Conservation (phyloP, 1,140 invertebrate species). For the Neodiprion fabricii region DNA sequence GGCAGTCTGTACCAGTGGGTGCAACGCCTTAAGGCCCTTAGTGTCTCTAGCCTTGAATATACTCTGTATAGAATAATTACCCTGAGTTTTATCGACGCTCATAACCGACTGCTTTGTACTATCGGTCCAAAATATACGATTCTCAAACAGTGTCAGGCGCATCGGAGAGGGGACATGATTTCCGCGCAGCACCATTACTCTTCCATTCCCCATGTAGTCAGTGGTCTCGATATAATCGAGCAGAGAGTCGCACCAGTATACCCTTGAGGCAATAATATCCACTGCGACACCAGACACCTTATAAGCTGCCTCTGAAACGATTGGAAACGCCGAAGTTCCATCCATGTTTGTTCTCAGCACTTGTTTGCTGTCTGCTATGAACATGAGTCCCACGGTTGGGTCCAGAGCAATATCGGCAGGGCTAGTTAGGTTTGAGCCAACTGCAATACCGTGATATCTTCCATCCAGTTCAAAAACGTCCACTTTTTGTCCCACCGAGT, state of each 20-base stretch:
- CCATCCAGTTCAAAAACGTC: slow-evolving; percentile 92
- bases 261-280: slow-evolving; percentile 84
- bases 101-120: slow-evolving; percentile 94
- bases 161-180: slow-evolving; percentile 88
- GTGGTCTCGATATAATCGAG: slow-evolving; percentile 98
- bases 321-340: slow-evolving; percentile 78
- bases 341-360: slow-evolving; percentile 91
- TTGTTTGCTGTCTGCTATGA: slow-evolving; percentile 92
- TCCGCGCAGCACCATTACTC: slow-evolving; percentile 81
- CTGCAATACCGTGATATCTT: slow-evolving; percentile 83
- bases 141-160: slow-evolving; percentile 87
- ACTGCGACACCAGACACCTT: slow-evolving; percentile 87
- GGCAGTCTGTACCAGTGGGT: slow-evolving; percentile 77
- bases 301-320: slow-evolving; percentile 91
- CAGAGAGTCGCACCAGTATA: slow-evolving; percentile 96
- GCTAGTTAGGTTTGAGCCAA: slow-evolving; percentile 90
- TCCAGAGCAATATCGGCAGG: slow-evolving; percentile 92
- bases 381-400: slow-evolving; percentile 89
- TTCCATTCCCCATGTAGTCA: slow-evolving; percentile 88
- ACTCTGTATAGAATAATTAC: slow-evolving; percentile 75
- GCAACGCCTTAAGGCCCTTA: slow-evolving; percentile 83
- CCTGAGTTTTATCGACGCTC: slow-evolving; percentile 88
- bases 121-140: slow-evolving; percentile 94
- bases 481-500: slow-evolving; percentile 90
- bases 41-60: slow-evolving; percentile 86